Percentiles rank a stretch among this genome's conserved stretches.
phyloP scores from a whole-genome alignment of 2,113 vertebrate species.

The Suricata suricatta region DNA sequence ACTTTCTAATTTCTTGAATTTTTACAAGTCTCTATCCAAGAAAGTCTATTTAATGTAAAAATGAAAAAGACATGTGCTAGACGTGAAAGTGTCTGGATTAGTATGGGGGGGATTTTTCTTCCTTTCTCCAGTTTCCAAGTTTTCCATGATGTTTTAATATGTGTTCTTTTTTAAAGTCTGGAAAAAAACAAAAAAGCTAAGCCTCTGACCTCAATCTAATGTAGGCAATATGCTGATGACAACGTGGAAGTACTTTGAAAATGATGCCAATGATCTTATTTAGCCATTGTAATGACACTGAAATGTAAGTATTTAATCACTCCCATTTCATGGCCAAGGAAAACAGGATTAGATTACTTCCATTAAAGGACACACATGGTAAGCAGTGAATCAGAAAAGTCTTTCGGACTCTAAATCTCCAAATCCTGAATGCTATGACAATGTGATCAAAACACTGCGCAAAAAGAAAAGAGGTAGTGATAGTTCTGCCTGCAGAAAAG shows the following conservation, averaged over 20 bases:
- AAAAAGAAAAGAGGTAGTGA: not conserved
- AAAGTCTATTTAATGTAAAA: not conserved
- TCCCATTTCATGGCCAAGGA: not conserved
- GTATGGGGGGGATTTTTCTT: not conserved
- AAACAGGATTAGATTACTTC: conserved; percentile 17
- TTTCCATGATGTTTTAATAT: not conserved
- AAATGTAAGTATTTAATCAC: conserved; percentile 1
- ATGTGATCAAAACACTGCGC: not conserved
- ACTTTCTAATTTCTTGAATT: not conserved
- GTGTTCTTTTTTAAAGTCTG: not conserved
- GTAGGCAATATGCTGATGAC: not conserved
- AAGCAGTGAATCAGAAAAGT: conserved; percentile 36
- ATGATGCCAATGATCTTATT: not conserved
- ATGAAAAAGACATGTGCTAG: not conserved
- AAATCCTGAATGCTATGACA: not conserved
- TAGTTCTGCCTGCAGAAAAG: not conserved
- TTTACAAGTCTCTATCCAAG: not conserved
- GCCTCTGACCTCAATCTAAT: not conserved
- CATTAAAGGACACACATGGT: not conserved
- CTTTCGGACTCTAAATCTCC: not conserved
- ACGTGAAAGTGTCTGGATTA: not conserved
- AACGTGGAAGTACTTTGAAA: conserved; percentile 18
- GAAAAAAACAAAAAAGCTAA: not conserved
- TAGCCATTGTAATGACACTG: not conserved
- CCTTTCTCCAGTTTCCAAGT: not conserved